Evolutionary conservation across 2,113 vertebrate species (phyloP), one percentile per base, ranked within the genome.

Genomic region (Pelecanus crispus): DNA sequence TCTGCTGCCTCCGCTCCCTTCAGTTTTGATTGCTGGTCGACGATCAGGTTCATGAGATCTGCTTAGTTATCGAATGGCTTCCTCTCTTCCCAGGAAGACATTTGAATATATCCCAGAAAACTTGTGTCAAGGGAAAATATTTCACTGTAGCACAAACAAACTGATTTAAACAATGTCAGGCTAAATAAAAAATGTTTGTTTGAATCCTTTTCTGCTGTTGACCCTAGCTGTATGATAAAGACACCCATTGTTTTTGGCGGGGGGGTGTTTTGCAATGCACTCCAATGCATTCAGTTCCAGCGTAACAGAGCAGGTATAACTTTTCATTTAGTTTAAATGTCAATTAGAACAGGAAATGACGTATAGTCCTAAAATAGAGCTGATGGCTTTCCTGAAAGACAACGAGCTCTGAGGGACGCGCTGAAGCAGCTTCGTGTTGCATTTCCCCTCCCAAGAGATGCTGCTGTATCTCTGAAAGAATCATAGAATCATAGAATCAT

Each of bases 261-360:
- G 86, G 66, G 90, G 88, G 93, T 82, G 11, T 74, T 98, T 96
- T 97, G 97, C 92, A 83, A 91, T 86, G 88, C 67, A 81, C 89
- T 90, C 95, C 87, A 31, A 61, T 82, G 97, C 93, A 84, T 98
- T 97, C 49, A 81, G 92, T 97, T 98, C 97, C 97, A 95, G 84
- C 87, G 86, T 82, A 95, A 95, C 92, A 86, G 94, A 96, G 96
- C 89, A 42, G 56, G 87, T 97, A 97, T 98, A 98, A 97, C 92
- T 87, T 98, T 98, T 98, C 97, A 92, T 98, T 98, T 97, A 97
- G 98, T 98, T 97, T 87, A 92, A 96, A 97, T 90, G 95, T 97
- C 97, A 95, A 92, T 96, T 95, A 97, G 97, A 97, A 96, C 96
- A 97, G 95, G 97, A 98, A 96, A 38, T 44, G 3, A 96, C 94